Evolutionary conservation across 53 echinoderm and acorn worm species (phyloP), one percentile per base, ranked within the genome.

Genomic region (Luidia sarsii): DNA sequence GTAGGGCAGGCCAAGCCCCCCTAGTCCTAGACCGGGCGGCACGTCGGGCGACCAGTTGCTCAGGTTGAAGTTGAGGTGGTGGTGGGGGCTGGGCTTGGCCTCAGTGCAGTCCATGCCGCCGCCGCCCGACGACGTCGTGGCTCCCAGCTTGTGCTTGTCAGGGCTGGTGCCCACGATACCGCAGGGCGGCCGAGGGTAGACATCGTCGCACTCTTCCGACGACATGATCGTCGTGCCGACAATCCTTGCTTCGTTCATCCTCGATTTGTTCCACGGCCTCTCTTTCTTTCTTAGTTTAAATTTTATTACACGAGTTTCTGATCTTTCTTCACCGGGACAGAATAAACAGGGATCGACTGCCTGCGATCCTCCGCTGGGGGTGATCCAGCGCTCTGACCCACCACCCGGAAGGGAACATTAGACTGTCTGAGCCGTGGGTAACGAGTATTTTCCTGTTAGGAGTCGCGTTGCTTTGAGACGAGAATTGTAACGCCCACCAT

Each of bases 31-130:
- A n/a, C n/a, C n/a, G n/a, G 41, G 6, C 6, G 41, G 80, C 3
- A 45, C 24, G 7, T 84, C 84, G 35, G 73, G 64, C 4, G 73
- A 72, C 84, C 72, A 84, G 52, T 63, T 84, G 64, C 84, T 72
- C 38, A 84, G 19, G 48, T 63, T 73, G 73, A 84, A 84, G 50
- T 84, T 84, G 24, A 84, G 52, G 3, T 84, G 43, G 8, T 31
- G n/a, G 4, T 31, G 39, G 6, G 51, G 50, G 13, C 23, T 50
- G 33, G 35, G 13, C 7, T 35, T 36, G 61, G 4, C 61, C 13
- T 28, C 60, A 28, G 11, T 29, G 30, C 16, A 35, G 7, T 36
- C 61, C 20, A 34, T 16, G 20, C 28, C 31, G 36, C 37, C 18
- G 45, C 30, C 7, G 36, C 61, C 30, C 2, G 22, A 28, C 46